Base-by-base conservation (phyloP, 2,888 invertebrate genomes). In the Mylabris sibirica region DNA sequence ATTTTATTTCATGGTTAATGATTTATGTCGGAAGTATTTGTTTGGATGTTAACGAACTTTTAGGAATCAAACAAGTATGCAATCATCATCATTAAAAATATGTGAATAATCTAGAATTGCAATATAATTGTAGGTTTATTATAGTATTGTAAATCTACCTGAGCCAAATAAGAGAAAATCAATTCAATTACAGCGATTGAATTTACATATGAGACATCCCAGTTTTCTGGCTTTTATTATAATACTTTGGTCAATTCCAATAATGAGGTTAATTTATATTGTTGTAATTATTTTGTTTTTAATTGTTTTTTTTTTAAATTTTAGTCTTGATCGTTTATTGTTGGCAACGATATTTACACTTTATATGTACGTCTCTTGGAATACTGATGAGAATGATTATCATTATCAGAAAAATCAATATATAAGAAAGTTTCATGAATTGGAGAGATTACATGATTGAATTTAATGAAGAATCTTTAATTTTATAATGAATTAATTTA, bases 331-430 rank as follows among this genome's bases (percentile, higher is more conserved):
- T 79, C 85, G 90, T 59, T 74, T 89, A 11, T 70, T 90, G 41
- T 77, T 90, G 66, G 86, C 89, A 3, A 72, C 79, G 1, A 76
- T 90, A 63, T 81, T 90, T 24, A 88, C 88, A 3, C 61, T 81
- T 0, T 90, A 90, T 72, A 90, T 90, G 90, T 86, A 86, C 62
- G 77, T 88, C 61, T 87, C 88, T 59, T 90, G 90, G 90, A 88
- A 86, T 41, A 87, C 90, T 0, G 89, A 90, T 80, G 80, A 85
- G 44, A 84, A 82, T 38, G 90, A 90, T 80, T 87, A 87, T 65
- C 78, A 83, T 53, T 90, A 90, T 77, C 89, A 90, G 69, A 84
- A 86, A 71, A 78, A 76, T 60, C 87, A 88, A 71, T 83, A 87
- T 68, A 80, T 83, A 63, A 83, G 84, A 64, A 90, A 89, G 75